Base-by-base conservation (phyloP, 2,113 vertebrate genomes). In the Orientallactaga bullata region DNA sequence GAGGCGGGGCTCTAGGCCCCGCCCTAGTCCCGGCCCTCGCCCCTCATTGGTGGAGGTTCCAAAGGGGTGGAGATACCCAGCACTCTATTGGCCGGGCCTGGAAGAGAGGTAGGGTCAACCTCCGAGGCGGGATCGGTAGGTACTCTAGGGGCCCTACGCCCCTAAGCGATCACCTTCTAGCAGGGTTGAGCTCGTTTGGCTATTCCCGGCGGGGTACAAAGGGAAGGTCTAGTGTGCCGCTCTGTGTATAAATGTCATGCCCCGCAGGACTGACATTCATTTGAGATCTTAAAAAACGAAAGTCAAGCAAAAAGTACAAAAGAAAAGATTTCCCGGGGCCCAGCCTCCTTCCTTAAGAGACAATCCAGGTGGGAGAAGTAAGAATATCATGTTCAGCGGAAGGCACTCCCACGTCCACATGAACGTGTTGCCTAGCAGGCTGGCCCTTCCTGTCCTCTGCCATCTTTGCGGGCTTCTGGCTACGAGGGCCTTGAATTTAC, bases 41-140 rank as follows among this genome's bases (percentile, higher is more conserved):
- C 55, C 28, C 55, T 88, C 73, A 96, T 96, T 97, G 96, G 96
- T 17, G 68, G 4, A 26, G 28, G 2, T 10, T 20, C 15, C 26
- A 51, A 8, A 20, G 68, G 85, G 84, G 42, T 47, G 42, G 42
- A 47, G 42, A 47, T 47, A 11, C 8, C 17, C 39, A 55, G 30
- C 37, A 30, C 32, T 30, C 91, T 85, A 92, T 94, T 88, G 95
- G 90, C 32, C 85, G 24, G 17, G 4, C 32, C 7, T 2, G 79
- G 47, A 78, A 88, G 77, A 61, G 76, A 74, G 63, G 42, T 47
- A n/a, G 30, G 76, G 65, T 69, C 42, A 3, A 39, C 32, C 42
- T 55, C 65, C 32, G 42, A 84, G 82, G 65, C 82, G 65, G 65
- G 82, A 69, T 84, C 82, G 20, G 82, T n/a, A 69, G 65, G 82